Evolutionary conservation across 1,140 invertebrate genomes (phyloP).

Genomic region (Bombus turneri): DNA sequence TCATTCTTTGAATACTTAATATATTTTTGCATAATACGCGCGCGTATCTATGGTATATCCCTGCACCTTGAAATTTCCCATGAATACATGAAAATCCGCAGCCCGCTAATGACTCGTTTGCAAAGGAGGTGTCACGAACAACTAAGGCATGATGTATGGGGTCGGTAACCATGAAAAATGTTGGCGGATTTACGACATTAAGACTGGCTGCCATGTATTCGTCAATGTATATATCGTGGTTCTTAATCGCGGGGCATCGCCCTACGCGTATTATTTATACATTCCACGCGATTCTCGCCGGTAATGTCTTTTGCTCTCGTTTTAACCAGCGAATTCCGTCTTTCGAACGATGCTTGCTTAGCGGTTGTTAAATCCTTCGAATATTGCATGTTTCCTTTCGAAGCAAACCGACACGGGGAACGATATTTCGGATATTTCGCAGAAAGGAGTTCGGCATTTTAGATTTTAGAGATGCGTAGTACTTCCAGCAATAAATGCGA

Average conservation of each 20-base stretch:
- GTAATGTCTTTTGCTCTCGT: constrained; percentile 13
- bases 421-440: no score
- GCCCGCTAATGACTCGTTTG: no score
- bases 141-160: neutral
- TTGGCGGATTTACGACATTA: constrained; percentile 21
- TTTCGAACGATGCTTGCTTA: neutral
- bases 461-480: neutral
- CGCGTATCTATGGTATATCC: neutral
- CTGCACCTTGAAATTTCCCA: neutral
- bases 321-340: neutral
- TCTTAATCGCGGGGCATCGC: neutral
- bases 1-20: no score
- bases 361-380: neutral
- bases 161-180: constrained; percentile 18
- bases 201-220: neutral
- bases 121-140: neutral
- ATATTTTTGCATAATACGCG: neutral
- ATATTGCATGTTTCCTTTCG: neutral
- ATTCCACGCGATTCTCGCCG: constrained; percentile 19
- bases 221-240: constrained; percentile 12
- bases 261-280: constrained; percentile 12
- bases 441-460: neutral
- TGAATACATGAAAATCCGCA: neutral
- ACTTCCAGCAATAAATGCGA: neutral
- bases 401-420: neutral